Evolutionary conservation across 2,888 invertebrate genomes (phyloP), one percentile per base, ranked within the genome.

Genomic region (Pyrochroa serraticornis): DNA sequence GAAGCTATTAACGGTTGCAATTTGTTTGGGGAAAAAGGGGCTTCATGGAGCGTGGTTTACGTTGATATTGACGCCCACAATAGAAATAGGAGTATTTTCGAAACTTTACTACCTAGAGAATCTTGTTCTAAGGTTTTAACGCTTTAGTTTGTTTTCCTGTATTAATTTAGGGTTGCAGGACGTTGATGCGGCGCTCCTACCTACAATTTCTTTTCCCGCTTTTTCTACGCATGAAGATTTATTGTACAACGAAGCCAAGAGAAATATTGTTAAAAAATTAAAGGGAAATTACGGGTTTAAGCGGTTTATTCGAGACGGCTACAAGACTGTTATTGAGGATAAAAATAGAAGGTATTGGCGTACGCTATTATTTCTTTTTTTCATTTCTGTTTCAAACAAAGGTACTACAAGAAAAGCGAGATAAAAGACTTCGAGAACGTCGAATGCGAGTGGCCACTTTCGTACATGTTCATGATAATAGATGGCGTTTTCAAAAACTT

Each of bases 11-110:
- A 99, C 77, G 99, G 99, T 0, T 97, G 95, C 75, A 99, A 99
- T 81, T 82, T 99, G 63, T 99, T 97, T 79, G 99, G 99, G 0
- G 95, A 95, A 68, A 93, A 94, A 71, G 98, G 98, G 10, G 96
- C 97, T 1, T 93, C 96, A 0, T 97, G 97, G 93, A 97, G 97
- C 70, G 98, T 99, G 0, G 92, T 99, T 51, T 99, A 98, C 79
- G 97, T 98, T 1, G 99, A 99, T 76, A 98, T 99, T 71, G 99
- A 99, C 82, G 99, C 99, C 0, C 99, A 99, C 78, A 98, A 98
- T 80, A 85, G 99, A 51, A 99, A 99, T 80, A 85, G 98, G 69
- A 98, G 97, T 77, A 99, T 98, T 70, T 98, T 99, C 79, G 98
- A 99, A 82, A 97, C 97, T 0, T 89, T 99, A 84, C 82, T 97